These are phyloP conservation scores for Coranthus polyacanthus DNA, from an alignment of 2,797 vertebrate genomes.

Conservation along the genomic window DNA sequence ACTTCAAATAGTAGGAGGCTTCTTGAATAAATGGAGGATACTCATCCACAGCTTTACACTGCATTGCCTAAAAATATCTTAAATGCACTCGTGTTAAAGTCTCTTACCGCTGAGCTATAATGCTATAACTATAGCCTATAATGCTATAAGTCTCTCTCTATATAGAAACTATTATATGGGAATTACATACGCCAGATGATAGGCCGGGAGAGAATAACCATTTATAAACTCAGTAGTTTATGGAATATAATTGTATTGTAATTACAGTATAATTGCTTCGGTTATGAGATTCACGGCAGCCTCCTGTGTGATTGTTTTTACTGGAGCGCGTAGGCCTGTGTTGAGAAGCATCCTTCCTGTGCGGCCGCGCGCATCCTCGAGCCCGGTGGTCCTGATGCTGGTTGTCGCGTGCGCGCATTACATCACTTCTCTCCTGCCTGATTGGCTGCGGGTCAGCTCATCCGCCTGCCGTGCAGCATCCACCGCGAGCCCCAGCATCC, in stretches of 20 bases:
- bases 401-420: constrained; percentile 75
- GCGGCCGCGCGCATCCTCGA: constrained; percentile 23
- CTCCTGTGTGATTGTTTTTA: not conserved
- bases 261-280: not conserved
- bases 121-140: no score
- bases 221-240: no score
- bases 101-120: no score
- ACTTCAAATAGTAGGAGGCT: no score
- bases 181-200: no score
- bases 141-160: no score
- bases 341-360: constrained; percentile 1
- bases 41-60: no score
- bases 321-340: not conserved
- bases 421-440: constrained; percentile 77
- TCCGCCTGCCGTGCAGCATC: constrained; percentile 59
- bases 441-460: constrained; percentile 78
- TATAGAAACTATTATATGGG: no score
- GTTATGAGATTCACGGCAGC: not conserved
- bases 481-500: constrained; percentile 43
- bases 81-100: no score
- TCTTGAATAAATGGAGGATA: no score
- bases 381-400: constrained; percentile 83
- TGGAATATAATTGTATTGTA: not conserved
- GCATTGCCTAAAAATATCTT: no score
- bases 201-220: no score